Percentiles rank a stretch among this genome's conserved stretches.
phyloP scores from a whole-genome alignment of 2,888 invertebrate species.

The Diachrysia chrysitis region DNA sequence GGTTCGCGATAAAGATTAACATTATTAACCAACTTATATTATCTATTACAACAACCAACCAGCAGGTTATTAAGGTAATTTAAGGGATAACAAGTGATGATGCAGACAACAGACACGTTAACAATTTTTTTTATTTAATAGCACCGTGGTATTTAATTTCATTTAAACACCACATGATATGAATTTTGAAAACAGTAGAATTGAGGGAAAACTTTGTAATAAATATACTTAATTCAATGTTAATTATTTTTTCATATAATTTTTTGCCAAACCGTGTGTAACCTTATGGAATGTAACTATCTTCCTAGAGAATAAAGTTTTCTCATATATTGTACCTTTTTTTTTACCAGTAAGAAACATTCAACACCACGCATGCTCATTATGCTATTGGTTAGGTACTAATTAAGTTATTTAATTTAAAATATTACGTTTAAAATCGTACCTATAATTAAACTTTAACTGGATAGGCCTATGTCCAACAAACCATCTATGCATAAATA shows the following conservation, averaged over 20 bases:
- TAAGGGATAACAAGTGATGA: not conserved
- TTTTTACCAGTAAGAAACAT: not conserved
- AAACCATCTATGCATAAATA: not conserved
- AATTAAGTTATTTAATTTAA: no score
- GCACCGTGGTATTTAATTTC: not conserved
- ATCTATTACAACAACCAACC: conserved; percentile 17
- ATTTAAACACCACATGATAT: no score
- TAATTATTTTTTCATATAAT: not conserved
- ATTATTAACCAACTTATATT: conserved; percentile 36
- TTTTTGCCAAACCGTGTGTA: not conserved
- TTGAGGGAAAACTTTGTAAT: not conserved
- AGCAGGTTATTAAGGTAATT: not conserved
- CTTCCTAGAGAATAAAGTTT: no score
- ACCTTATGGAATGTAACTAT: no score
- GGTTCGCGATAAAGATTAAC: conserved; percentile 44
- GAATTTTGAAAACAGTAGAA: not conserved
- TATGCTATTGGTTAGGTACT: not conserved
- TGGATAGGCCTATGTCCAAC: not conserved
- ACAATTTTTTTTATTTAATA: not conserved
- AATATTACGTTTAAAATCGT: no score
- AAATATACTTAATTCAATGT: not conserved
- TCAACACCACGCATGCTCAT: not conserved
- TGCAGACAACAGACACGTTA: not conserved
- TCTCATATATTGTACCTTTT: no score
- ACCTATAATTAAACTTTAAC: no score